phyloP scores from a whole-genome alignment of 1,140 invertebrate species.

The Danaus plexippus region DNA sequence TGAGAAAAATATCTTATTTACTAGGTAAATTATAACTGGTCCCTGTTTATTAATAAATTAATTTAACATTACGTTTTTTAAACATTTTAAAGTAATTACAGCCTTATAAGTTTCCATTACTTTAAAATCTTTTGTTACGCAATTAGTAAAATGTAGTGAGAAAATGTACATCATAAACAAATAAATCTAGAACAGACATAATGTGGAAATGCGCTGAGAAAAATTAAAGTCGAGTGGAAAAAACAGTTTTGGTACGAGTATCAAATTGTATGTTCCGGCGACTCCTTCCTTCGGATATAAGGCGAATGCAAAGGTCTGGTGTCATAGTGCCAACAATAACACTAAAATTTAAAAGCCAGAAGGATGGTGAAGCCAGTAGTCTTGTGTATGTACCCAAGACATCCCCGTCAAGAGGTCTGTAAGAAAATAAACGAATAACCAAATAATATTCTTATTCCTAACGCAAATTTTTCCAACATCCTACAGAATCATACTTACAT shows the following conservation, averaged over 20 bases:
- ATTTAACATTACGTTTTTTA: no score
- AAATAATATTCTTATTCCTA: not conserved
- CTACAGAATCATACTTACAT: slow-evolving; percentile 69
- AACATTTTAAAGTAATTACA: no score
- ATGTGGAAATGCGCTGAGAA: no score
- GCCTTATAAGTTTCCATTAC: no score
- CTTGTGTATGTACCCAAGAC: slow-evolving; percentile 76
- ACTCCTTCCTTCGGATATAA: slow-evolving; percentile 36
- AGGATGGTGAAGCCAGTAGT: slow-evolving; percentile 71
- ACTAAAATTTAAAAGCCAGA: slow-evolving; percentile 76
- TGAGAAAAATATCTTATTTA: no score
- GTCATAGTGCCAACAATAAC: slow-evolving; percentile 72
- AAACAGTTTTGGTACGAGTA: slow-evolving; percentile 13
- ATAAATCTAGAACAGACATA: no score
- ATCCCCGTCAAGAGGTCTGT: slow-evolving; percentile 74
- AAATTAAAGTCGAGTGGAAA: slow-evolving; percentile 30
- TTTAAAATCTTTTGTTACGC: no score
- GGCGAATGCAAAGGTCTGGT: slow-evolving; percentile 69
- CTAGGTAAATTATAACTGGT: no score
- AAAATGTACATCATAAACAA: no score
- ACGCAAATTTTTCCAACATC: no score
- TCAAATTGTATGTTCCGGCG: slow-evolving; percentile 11
- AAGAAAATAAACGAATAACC: slow-evolving; percentile 15
- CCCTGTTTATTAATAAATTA: no score
- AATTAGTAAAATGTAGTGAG: no score